Evolutionary conservation across 2,888 invertebrate genomes (phyloP).

Genomic region (Eretmocerus hayati): DNA sequence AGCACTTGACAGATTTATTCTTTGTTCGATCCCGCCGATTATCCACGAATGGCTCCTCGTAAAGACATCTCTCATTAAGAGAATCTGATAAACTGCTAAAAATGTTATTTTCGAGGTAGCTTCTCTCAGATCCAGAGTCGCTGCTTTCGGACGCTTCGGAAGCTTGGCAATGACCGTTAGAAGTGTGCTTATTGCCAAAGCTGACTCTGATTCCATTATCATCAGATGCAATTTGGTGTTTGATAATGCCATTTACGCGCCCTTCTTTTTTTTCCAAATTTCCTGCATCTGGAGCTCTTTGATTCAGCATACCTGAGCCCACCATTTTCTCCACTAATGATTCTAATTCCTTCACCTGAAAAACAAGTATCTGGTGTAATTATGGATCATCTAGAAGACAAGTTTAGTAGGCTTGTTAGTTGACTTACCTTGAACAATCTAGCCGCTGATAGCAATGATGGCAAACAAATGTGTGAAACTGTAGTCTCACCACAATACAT

Average conservation of each 20-base stretch:
- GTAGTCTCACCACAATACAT: conserved; percentile 73
- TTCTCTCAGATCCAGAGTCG: conserved; percentile 23
- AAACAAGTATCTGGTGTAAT: too few relatives aligned
- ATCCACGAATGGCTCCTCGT: conserved; percentile 13
- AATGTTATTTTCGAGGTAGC: conserved; percentile 12
- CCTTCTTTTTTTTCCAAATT: conserved; percentile 11
- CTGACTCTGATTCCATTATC: conserved; percentile 22
- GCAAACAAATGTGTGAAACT: conserved; percentile 61
- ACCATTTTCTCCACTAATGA: conserved; percentile 36
- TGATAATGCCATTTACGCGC: conserved; percentile 2
- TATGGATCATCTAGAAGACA: too few relatives aligned
- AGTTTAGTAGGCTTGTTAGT: too few relatives aligned
- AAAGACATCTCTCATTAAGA: conserved; percentile 12
- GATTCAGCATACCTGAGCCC: conserved; percentile 17
- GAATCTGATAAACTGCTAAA: conserved; percentile 12
- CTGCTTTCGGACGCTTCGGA: conserved; percentile 19
- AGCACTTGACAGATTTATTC: conserved; percentile 6
- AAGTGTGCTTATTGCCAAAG: conserved; percentile 15
- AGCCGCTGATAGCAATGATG: conserved; percentile 63
- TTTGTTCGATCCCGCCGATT: conserved; percentile 5
- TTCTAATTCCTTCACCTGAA: conserved; percentile 39
- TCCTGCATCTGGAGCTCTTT: conserved; percentile 16
- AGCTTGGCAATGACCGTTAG: conserved; percentile 11
- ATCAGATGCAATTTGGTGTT: conserved; percentile 13
- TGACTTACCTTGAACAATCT: conserved; percentile 61